A percentile compares a stretch with the other conserved stretches of the same genome.
Conservation (phyloP, 2,888 invertebrate genomes). For the Deilephila elpenor region DNA sequence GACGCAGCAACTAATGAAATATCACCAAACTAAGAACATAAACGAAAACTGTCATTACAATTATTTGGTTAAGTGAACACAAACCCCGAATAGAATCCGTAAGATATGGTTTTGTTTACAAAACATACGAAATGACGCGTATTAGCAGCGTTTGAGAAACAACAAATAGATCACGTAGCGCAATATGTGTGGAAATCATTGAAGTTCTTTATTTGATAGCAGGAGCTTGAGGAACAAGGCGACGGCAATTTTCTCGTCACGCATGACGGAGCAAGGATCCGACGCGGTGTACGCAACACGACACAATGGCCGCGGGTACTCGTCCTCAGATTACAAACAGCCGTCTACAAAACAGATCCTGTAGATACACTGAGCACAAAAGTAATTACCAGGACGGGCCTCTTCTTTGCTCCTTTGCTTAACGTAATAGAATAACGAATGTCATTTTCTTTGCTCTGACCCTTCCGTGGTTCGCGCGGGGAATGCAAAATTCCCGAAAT, state of each 20-base stretch:
- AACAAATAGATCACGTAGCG: constrained; percentile 34
- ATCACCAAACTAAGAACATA: constrained; percentile 8
- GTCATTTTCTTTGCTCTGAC: constrained; percentile 83
- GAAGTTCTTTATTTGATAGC: constrained; percentile 53
- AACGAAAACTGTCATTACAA: constrained; percentile 25
- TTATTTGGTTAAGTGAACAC: constrained; percentile 21
- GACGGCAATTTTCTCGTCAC: constrained; percentile 55
- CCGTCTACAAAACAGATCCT: constrained; percentile 54
- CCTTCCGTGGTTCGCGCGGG: constrained; percentile 82
- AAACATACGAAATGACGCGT: constrained; percentile 29
- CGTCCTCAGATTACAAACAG: constrained; percentile 46
- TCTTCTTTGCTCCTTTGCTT: constrained; percentile 75
- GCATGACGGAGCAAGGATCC: constrained; percentile 48
- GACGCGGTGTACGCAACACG: constrained; percentile 36
- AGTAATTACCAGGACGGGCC: constrained; percentile 74
- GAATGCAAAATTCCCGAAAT: constrained; percentile 83
- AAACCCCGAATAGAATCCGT: constrained; percentile 4
- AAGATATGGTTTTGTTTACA: constrained; percentile 29
- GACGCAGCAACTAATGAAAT: background rate
- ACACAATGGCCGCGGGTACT: constrained; percentile 43
- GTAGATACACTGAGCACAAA: constrained; percentile 60
- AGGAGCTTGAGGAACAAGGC: constrained; percentile 55
- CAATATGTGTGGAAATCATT: constrained; percentile 43
- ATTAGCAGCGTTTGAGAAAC: constrained; percentile 29
- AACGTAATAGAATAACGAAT: constrained; percentile 83